Evolutionary conservation across 2,797 vertebrate genomes (phyloP).

Genomic region (Urosaurus nigricauda): DNA sequence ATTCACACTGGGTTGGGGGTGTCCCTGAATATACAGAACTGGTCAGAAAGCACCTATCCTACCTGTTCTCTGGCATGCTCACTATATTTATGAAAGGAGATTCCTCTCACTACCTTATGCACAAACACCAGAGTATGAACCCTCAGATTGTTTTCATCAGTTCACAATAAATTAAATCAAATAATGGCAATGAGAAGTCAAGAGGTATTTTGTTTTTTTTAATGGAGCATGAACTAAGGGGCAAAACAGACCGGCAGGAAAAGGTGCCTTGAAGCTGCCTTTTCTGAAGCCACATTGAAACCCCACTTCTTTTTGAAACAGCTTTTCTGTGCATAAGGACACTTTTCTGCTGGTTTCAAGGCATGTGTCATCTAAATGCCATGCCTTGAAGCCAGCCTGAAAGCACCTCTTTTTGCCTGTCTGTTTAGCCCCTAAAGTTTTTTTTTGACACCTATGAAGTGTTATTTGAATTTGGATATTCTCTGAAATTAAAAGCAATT

Average conservation of each 20-base stretch:
- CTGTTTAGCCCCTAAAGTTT: too few relatives aligned
- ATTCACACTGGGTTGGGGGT: too few relatives aligned
- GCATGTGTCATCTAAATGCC: too few relatives aligned
- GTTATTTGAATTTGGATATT: neutral
- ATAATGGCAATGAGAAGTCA: neutral
- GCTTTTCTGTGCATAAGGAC: too few relatives aligned
- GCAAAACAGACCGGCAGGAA: too few relatives aligned
- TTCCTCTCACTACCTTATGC: too few relatives aligned
- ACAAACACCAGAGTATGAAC: neutral
- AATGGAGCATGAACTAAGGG: neutral
- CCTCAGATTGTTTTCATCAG: neutral
- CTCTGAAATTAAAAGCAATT: neutral
- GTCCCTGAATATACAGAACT: neutral
- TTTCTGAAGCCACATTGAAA: too few relatives aligned
- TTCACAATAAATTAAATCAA: neutral
- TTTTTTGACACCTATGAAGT: neutral
- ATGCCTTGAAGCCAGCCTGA: too few relatives aligned
- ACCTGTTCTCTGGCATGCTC: neutral
- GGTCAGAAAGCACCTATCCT: neutral
- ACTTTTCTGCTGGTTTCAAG: too few relatives aligned
- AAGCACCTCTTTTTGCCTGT: too few relatives aligned
- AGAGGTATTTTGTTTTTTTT: conserved; percentile 23
- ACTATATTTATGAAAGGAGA: neutral
- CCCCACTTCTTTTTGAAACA: too few relatives aligned
- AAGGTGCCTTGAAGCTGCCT: too few relatives aligned